Base-by-base conservation (phyloP, 2,888 invertebrate genomes). In the Suillia variegata region DNA sequence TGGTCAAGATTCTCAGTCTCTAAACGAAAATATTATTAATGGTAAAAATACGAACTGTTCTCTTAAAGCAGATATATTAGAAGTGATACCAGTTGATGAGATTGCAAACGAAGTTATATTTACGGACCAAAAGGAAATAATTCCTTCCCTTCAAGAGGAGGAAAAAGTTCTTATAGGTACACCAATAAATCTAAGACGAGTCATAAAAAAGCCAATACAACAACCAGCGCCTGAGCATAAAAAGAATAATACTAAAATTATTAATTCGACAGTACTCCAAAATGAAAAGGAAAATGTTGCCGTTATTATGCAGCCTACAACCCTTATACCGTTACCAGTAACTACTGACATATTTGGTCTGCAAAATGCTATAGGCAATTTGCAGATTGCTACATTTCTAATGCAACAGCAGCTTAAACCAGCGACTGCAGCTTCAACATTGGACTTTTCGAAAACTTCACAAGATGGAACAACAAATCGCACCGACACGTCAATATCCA, bases 101-200 rank as follows among this genome's bases (percentile, higher is more conserved):
- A 34, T 63, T 20, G 73, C 67, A 3, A 69, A 67, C 1, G 71
- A 67, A 10, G 61, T 62, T 4, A 34, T 10, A 5, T n/a, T n/a
- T n/a, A 48, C 49, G 17, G 59, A 57, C 1, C 13, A 20, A 33
- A 24, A 12, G 15, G 0, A 15, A 45, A 10, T 10, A 6, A 53
- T 10, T 6, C 12, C 20, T 33, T 49, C n/a, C 0, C 13, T 45
- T n/a, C 31, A 49, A 8, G 21, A 62, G n/a, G 80, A 78, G 48
- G 81, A 81, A 59, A 83, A 72, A 64, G 78, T 80, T 42, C 71
- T 78, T 53, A 83, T 80, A 59, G 84, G 78, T 48, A 80, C 79
- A 51, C 84, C 79, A 58, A 83, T 80, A 38, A 83, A 76, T 69
- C 73, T 73, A 3, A 68, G 80, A 3, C 76, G 73, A 51, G 71